Conservation (phyloP, 23 tunicate species). For the Halocynthia aurantium region DNA sequence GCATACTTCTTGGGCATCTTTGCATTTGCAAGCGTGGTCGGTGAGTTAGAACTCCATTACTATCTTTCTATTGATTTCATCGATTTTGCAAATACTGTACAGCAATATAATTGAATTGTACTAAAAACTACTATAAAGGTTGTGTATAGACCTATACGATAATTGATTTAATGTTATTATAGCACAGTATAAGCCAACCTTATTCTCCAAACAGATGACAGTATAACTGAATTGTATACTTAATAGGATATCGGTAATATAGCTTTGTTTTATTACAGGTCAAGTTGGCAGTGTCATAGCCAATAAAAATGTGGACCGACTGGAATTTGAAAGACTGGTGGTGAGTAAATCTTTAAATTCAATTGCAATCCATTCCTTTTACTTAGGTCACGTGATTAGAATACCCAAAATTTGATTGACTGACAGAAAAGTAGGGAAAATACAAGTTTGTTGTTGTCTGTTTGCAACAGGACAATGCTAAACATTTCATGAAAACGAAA, state of each 20-base stretch:
- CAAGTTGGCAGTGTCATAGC: conserved; percentile 94
- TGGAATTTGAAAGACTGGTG: conserved; percentile 75
- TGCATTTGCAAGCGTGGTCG: conserved; percentile 90
- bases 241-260: too few relatives aligned
- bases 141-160: too few relatives aligned
- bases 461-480: conserved; percentile 72
- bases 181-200: too few relatives aligned
- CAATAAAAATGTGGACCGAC: conserved; percentile 63
- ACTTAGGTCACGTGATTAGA: not conserved
- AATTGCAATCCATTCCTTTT: not conserved
- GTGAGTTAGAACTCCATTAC: conserved; percentile 20
- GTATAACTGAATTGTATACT: not conserved
- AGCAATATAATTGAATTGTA: too few relatives aligned
- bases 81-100: too few relatives aligned
- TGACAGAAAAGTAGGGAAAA: too few relatives aligned
- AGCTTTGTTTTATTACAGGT: conserved; percentile 31
- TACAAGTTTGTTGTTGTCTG: not conserved
- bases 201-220: not conserved
- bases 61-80: too few relatives aligned
- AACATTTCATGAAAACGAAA: conserved; percentile 77
- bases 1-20: conserved; percentile 92
- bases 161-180: too few relatives aligned
- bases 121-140: too few relatives aligned
- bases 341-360: conserved; percentile 24
- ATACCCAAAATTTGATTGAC: not conserved